Evolutionary conservation across 2,888 invertebrate genomes (phyloP), one percentile per base, ranked within the genome.

Genomic region (Ormia ochracea): DNA sequence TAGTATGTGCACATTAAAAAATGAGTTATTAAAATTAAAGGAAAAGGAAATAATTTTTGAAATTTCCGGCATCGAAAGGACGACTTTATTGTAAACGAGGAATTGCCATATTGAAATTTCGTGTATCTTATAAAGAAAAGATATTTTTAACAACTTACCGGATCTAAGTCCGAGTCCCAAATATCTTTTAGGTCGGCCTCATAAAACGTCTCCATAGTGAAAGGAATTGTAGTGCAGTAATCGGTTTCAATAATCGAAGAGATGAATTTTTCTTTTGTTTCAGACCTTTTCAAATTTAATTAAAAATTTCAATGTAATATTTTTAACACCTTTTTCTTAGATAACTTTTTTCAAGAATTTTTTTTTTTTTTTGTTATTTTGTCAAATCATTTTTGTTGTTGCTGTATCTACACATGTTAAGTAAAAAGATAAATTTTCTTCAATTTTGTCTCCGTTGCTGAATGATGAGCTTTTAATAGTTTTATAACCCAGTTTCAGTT

Each of bases 61-160:
- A n/a, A n/a, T n/a, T n/a, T n/a, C n/a, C n/a, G n/a, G n/a, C n/a
- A n/a, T n/a, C n/a, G n/a, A n/a, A n/a, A n/a, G n/a, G n/a, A n/a
- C n/a, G n/a, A n/a, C n/a, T n/a, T n/a, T n/a, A n/a, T n/a, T n/a
- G n/a, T n/a, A n/a, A n/a, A n/a, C n/a, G n/a, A n/a, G n/a, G n/a
- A n/a, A n/a, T n/a, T n/a, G n/a, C n/a, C n/a, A n/a, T n/a, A n/a
- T n/a, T n/a, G n/a, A n/a, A n/a, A n/a, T n/a, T n/a, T n/a, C n/a
- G n/a, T n/a, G n/a, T n/a, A n/a, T n/a, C n/a, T n/a, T n/a, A n/a
- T n/a, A n/a, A n/a, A n/a, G n/a, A n/a, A n/a, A n/a, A n/a, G n/a
- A n/a, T n/a, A n/a, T n/a, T n/a, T n/a, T n/a, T n/a, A n/a, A n/a
- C 94, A 19, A 92, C 94, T 94, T 90, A 95, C 95, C 93, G 95